These are phyloP conservation scores for Trichonephila clavipes DNA, from an alignment of 1,140 invertebrate genomes.

Conservation along the genomic window DNA sequence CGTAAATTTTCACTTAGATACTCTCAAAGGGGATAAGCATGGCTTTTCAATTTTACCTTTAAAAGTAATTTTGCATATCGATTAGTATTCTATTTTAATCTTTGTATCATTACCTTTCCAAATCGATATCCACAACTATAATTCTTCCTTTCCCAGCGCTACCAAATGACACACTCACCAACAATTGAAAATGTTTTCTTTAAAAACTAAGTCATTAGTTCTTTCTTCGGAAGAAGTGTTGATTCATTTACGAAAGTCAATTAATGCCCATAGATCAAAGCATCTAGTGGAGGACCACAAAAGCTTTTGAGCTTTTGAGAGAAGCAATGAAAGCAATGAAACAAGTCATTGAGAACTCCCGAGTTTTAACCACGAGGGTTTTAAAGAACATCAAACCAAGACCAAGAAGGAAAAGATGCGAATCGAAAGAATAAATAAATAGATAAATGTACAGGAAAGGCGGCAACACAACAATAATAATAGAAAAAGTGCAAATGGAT, in stretches of 20 bases:
- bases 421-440: constrained; percentile 20
- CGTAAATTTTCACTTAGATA: background rate
- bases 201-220: constrained; percentile 28
- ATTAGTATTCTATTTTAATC: too few relatives aligned
- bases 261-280: constrained; percentile 3
- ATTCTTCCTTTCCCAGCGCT: background rate
- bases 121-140: background rate
- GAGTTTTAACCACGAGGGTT: background rate
- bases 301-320: background rate
- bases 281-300: background rate
- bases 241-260: constrained; percentile 31
- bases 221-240: background rate
- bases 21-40: too few relatives aligned
- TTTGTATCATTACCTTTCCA: background rate
- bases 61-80: too few relatives aligned
- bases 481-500: constrained; percentile 29
- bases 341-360: background rate
- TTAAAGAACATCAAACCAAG: constrained; percentile 18
- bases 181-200: background rate
- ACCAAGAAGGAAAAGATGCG: background rate
- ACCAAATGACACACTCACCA: background rate
- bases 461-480: constrained; percentile 2
- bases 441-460: constrained; percentile 7
- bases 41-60: too few relatives aligned
- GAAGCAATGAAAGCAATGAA: background rate